Base-by-base conservation (phyloP, 2,888 invertebrate species). In the Oegoconia quadripuncta region DNA sequence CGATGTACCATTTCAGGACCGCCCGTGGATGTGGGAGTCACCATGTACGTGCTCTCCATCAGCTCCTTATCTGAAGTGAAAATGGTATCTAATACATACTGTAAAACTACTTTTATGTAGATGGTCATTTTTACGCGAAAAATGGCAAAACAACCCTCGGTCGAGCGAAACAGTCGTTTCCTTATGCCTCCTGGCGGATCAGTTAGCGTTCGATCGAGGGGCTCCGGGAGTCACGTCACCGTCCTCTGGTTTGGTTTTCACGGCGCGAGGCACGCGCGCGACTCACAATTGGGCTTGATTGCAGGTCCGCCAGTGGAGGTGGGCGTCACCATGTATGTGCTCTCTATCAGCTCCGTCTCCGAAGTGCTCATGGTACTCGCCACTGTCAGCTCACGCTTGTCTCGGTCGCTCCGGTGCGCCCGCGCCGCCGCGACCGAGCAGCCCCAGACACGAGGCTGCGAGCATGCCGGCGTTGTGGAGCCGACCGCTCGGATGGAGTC, bases 261-360 rank as follows among this genome's bases (percentile, higher is more conserved):
- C 70, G 56, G 65, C 65, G 66, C 63, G 59, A 55, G 54, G 56
- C 61, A n/a, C n/a, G 83, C 84, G 84, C 83, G 69, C 82, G 83
- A 77, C 68, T 76, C 83, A 86, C 78, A 48, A 77, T 79, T 83
- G 84, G 84, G 71, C 83, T 86, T 88, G 83, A 83, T 90, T 95
- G 88, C 94, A 97, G 97, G 96, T 93, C 94, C 95, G 88, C 96
- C 97, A 81, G 97, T 98, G 90, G 96, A 96, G 89, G 97, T 97
- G 88, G 96, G 97, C 88, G 96, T 97, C 90, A 97, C 97, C 90
- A 96, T 97, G 94, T 97, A 96, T 92, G 97, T 97, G 90, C 94
- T 97, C 90, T 96, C 96, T 91, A 97, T 97, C 93, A 96, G 96
- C 91, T 96, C 97, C 88, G 95, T 97, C 89, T 97, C 97, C 89